Conservation (phyloP, 2,888 invertebrate species). For the Phymatocera aterrima region DNA sequence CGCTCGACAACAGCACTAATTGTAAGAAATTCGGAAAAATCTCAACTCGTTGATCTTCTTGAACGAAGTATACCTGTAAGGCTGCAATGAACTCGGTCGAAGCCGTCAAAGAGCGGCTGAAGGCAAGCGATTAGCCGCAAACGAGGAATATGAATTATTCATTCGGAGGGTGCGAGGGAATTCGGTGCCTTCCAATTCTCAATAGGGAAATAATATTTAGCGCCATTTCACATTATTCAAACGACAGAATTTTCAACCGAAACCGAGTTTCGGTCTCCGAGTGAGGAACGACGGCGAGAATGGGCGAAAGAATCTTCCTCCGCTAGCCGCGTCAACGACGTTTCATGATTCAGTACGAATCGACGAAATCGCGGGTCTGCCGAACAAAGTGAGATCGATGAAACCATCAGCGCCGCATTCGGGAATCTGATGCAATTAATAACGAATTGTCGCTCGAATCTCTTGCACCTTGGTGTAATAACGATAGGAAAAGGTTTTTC, state of each 20-base stretch:
- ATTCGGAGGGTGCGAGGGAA: neutral
- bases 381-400: no score
- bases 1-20: no score
- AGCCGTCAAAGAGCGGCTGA: neutral
- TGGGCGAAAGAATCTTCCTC: neutral
- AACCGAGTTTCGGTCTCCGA: neutral
- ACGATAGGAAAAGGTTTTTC: neutral
- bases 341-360: no score
- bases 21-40: no score
- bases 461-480: neutral
- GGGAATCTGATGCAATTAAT: neutral
- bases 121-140: slow-evolving; percentile 40
- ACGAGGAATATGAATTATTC: slow-evolving; percentile 41
- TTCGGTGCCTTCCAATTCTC: neutral
- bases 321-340: no score
- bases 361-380: no score
- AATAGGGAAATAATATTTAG: slow-evolving; percentile 29
- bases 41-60: neutral
- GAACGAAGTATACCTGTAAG: neutral
- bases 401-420: neutral
- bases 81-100: neutral
- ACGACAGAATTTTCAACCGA: neutral
- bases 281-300: neutral
- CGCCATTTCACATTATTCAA: slow-evolving; percentile 5
- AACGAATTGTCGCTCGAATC: neutral